Percentiles rank a stretch among this genome's conserved stretches.
Conservation (phyloP, 2,113 vertebrate genomes). For the Nestor notabilis region DNA sequence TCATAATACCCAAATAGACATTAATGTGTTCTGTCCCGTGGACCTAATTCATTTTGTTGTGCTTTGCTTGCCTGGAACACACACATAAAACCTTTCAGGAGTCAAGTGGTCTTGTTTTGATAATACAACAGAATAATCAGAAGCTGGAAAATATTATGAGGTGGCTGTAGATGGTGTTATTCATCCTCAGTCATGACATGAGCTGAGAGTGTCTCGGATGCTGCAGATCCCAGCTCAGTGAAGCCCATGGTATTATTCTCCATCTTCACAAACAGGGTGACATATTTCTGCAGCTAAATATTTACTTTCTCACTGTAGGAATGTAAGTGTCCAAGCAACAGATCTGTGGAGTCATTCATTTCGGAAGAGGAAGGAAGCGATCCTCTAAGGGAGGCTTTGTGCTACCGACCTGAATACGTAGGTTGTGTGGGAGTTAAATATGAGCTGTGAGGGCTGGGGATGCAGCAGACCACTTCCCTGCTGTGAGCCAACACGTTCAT, state of each 20-base stretch:
- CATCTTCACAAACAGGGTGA: not conserved
- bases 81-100: constrained; percentile 49
- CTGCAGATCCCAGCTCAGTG: not conserved
- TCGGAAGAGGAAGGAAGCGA: constrained; percentile 16
- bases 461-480: not conserved
- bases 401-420: not conserved
- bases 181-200: not conserved
- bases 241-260: constrained; percentile 9
- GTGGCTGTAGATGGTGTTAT: constrained; percentile 5
- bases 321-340: not conserved
- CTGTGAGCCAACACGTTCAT: not conserved
- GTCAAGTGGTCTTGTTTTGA: constrained; percentile 38
- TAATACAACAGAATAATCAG: constrained; percentile 33
- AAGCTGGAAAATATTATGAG: constrained; percentile 49
- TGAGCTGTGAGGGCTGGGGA: constrained; percentile 14
- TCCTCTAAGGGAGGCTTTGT: constrained; percentile 34
- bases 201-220: not conserved
- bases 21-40: constrained; percentile 41
- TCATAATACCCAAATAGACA: constrained; percentile 37
- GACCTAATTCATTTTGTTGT: constrained; percentile 42
- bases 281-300: not conserved
- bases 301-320: constrained; percentile 14
- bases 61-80: constrained; percentile 46
- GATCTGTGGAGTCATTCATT: constrained; percentile 15
- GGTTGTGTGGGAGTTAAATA: constrained; percentile 57